phyloP scores from a whole-genome alignment of 1,140 invertebrate species.

The Drosophila lacertosa region DNA sequence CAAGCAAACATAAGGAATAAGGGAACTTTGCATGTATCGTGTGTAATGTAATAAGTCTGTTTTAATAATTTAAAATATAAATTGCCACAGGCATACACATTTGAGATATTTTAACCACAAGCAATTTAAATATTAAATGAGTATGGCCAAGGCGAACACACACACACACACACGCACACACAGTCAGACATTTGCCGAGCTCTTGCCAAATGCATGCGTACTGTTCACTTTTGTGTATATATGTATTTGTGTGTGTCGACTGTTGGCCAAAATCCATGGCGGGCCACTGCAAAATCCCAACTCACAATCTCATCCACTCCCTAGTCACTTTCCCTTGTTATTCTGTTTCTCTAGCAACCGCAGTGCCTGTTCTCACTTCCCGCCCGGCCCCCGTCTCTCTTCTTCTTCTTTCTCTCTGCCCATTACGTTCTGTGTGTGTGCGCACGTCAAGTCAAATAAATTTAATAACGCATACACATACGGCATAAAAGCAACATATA shows the following conservation, averaged over 20 bases:
- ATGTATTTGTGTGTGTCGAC: conserved; percentile 20
- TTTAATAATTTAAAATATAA: conserved; percentile 83
- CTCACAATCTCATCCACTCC: conserved; percentile 39
- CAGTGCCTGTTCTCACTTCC: conserved; percentile 8
- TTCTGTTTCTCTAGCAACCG: conserved; percentile 40
- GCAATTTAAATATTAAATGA: conserved; percentile 83
- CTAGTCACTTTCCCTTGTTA: conserved; percentile 30
- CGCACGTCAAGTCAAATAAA: conserved; percentile 81
- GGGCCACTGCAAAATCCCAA: conserved; percentile 33
- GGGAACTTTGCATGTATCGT: conserved; percentile 25
- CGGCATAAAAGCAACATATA: conserved; percentile 59
- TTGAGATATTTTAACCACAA: conserved; percentile 81
- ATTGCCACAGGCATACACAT: conserved; percentile 72
- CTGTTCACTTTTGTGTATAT: too few relatives aligned
- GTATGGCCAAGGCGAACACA: conserved; percentile 39
- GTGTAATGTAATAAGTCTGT: conserved; percentile 72
- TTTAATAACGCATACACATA: conserved; percentile 81
- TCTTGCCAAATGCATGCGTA: conserved; percentile 22
- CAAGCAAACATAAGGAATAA: conserved; percentile 5
- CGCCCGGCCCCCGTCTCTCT: neutral
- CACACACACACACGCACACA: conserved; percentile 7
- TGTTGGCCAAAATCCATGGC: conserved; percentile 35
- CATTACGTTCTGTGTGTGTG: conserved; percentile 43
- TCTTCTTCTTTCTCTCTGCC: neutral
- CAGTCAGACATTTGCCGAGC: neutral